Percentiles rank a stretch among this genome's conserved stretches.
Conservation (phyloP, 2,888 invertebrate genomes). For the Phrixothrix hirtus region DNA sequence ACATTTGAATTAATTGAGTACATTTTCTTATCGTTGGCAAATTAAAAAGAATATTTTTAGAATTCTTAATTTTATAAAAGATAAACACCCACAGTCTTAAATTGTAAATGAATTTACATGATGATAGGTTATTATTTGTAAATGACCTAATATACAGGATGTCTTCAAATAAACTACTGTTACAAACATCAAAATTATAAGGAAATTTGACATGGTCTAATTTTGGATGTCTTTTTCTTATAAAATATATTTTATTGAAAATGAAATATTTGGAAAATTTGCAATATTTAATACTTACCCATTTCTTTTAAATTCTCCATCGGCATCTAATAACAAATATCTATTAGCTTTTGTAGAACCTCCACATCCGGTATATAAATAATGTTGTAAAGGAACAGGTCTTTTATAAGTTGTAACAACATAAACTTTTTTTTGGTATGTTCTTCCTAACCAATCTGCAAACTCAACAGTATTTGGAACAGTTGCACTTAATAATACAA, state of each 20-base stretch:
- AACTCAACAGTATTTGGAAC: constrained; percentile 97
- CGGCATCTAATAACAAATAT: constrained; percentile 78
- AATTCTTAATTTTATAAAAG: too few relatives aligned
- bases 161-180: not conserved
- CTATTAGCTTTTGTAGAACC: constrained; percentile 75
- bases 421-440: constrained; percentile 84
- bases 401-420: constrained; percentile 92
- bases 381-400: constrained; percentile 95
- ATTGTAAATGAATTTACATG: too few relatives aligned
- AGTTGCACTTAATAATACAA: constrained; percentile 97
- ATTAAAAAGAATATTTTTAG: too few relatives aligned
- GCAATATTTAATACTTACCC: constrained; percentile 56
- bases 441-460: constrained; percentile 90
- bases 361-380: constrained; percentile 82
- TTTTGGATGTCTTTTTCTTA: too few relatives aligned
- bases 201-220: not conserved
- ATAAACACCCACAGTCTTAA: too few relatives aligned
- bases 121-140: too few relatives aligned
- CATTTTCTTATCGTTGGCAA: too few relatives aligned
- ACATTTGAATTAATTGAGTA: too few relatives aligned
- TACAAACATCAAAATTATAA: not conserved
- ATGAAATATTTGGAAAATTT: not conserved
- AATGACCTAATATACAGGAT: not conserved
- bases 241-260: too few relatives aligned
- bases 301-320: constrained; percentile 67